Conservation (phyloP, 2,888 invertebrate species). For the Ligdia adustata region DNA sequence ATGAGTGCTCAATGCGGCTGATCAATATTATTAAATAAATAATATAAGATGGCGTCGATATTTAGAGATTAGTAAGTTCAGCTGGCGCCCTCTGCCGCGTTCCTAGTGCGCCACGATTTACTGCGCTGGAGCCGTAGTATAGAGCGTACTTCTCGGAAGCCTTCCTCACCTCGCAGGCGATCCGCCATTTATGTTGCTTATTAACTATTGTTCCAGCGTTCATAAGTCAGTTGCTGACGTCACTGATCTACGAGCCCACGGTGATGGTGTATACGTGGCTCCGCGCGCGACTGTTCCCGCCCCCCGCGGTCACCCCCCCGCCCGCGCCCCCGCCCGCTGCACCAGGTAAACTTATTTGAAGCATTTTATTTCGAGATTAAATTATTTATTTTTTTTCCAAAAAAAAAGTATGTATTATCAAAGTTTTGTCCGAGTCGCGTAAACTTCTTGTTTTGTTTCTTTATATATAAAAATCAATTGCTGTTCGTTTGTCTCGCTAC, state of each 20-base stretch:
- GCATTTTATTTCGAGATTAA: too few relatives aligned
- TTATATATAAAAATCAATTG: too few relatives aligned
- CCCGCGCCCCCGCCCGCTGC: conserved; percentile 15
- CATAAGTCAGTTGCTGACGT: conserved; percentile 83
- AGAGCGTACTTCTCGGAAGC: conserved; percentile 32
- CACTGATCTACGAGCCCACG: conserved; percentile 84
- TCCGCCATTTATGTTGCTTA: too few relatives aligned
- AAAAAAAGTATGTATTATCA: too few relatives aligned
- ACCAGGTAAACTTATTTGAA: too few relatives aligned
- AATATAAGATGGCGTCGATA: neutral
- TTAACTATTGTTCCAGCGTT: conserved; percentile 71
- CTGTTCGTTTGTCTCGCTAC: too few relatives aligned
- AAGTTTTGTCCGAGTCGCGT: too few relatives aligned
- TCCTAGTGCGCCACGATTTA: conserved; percentile 83
- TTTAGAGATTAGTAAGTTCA: conserved; percentile 44
- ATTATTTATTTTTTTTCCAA: too few relatives aligned
- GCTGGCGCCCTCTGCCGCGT: conserved; percentile 89
- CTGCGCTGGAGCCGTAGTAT: conserved; percentile 45
- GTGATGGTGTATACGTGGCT: conserved; percentile 72
- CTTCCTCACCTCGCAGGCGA: too few relatives aligned
- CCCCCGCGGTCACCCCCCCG: conserved; percentile 26
- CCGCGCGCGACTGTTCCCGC: conserved; percentile 47
- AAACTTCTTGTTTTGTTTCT: too few relatives aligned
- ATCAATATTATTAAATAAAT: too few relatives aligned
- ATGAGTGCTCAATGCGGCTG: too few relatives aligned